A percentile compares a stretch with the other conserved stretches of the same genome.
phyloP scores from a whole-genome alignment of 2,113 vertebrate species.

The Indri indri region DNA sequence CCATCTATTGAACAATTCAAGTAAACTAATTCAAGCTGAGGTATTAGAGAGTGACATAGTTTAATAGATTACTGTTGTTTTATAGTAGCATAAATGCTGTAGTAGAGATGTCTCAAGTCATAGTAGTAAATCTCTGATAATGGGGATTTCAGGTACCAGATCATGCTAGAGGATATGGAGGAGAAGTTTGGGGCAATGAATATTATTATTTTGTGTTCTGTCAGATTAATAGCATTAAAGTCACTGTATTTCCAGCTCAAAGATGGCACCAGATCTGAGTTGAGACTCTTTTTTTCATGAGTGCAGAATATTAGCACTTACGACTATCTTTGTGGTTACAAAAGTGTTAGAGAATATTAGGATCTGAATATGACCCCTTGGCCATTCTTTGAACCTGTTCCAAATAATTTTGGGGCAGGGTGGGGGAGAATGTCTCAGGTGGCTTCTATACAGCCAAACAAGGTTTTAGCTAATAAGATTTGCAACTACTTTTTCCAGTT shows the following conservation, averaged over 20 bases:
- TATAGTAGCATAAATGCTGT: background rate
- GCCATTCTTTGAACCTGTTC: background rate
- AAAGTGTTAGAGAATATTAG: background rate
- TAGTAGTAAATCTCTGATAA: background rate
- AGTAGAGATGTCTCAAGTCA: background rate
- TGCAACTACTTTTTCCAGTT: background rate
- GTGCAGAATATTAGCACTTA: background rate
- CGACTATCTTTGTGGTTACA: background rate
- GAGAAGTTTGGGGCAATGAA: background rate
- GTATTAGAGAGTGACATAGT: background rate
- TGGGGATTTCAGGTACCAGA: background rate
- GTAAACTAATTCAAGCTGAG: background rate
- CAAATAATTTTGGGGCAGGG: background rate
- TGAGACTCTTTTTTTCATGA: background rate
- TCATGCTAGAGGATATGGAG: background rate
- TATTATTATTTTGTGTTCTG: conserved; percentile 4
- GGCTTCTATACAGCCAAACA: background rate
- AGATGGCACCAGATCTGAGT: background rate
- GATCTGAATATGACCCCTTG: background rate
- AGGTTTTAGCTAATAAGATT: conserved; percentile 31
- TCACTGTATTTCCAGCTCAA: background rate
- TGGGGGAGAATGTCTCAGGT: background rate
- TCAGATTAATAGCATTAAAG: background rate
- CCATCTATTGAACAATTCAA: background rate
- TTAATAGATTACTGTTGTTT: background rate